Percentiles rank a stretch among this genome's conserved stretches.
Evolutionary conservation across 2,113 vertebrate species (phyloP).

Genomic region (Albula goreensis): DNA sequence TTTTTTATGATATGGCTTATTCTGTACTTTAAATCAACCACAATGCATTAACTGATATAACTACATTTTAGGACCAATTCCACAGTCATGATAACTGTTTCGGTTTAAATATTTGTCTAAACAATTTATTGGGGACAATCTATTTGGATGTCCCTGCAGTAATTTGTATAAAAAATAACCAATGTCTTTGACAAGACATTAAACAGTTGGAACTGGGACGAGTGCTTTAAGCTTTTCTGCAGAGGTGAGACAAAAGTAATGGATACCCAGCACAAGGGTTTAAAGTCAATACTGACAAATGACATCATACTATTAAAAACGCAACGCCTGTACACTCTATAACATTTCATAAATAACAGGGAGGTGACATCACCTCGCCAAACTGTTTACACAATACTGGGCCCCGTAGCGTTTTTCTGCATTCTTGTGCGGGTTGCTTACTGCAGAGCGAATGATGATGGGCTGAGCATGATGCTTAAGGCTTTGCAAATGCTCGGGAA

Average conservation of each 20-base stretch:
- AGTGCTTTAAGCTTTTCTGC: neutral
- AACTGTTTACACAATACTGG: neutral
- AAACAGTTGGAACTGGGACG: neutral
- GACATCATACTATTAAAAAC: slow-evolving; percentile 8
- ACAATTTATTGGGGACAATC: neutral
- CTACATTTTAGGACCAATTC: no score
- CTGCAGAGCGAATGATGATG: neutral
- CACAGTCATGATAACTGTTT: no score
- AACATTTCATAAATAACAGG: slow-evolving; percentile 11
- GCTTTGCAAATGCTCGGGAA: neutral
- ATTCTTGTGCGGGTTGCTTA: neutral
- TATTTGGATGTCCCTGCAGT: neutral
- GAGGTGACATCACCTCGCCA: neutral
- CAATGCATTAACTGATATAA: no score
- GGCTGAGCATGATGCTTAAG: neutral
- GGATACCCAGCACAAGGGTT: neutral
- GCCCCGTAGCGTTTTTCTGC: neutral
- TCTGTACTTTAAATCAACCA: no score
- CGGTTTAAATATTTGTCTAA: neutral
- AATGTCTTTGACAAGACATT: neutral
- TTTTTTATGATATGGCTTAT: no score
- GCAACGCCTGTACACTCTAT: slow-evolving; percentile 8
- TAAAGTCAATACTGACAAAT: slow-evolving; percentile 8
- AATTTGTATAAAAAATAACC: neutral
- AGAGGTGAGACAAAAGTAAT: neutral